These are phyloP conservation scores for Dascyllus trimaculatus DNA, from an alignment of 2,113 vertebrate species.

Conservation along the genomic window DNA sequence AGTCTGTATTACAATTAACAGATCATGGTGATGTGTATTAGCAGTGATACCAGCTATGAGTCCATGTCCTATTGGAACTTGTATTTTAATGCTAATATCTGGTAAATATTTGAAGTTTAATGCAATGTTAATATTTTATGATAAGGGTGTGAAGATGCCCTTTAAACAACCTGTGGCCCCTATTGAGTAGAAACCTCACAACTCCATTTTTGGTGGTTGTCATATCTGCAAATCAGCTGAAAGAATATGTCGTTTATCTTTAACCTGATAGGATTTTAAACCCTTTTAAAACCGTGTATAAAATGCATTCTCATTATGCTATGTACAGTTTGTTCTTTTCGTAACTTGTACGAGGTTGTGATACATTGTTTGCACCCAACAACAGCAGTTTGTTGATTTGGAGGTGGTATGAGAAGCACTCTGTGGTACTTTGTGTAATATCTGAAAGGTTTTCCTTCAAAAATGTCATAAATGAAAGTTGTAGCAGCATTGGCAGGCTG, in stretches of 20 bases:
- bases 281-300: neutral
- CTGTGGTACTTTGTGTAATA: conserved; percentile 18
- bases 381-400: neutral
- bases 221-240: neutral
- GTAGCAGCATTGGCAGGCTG: neutral
- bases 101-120: conserved; percentile 28
- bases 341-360: neutral
- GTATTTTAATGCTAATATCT: conserved; percentile 19
- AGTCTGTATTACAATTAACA: conserved; percentile 6
- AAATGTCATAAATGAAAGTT: conserved; percentile 2
- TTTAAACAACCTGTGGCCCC: neutral
- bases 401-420: conserved; percentile 2
- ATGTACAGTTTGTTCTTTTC: conserved; percentile 1
- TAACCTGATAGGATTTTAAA: neutral
- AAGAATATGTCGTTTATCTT: neutral
- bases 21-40: conserved; percentile 9
- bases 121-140: conserved; percentile 31
- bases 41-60: neutral
- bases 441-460: conserved; percentile 13
- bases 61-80: neutral
- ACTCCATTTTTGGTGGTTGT: neutral
- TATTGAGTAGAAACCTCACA: neutral
- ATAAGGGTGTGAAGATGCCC: neutral
- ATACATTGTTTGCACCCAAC: neutral
- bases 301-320: neutral